Evolutionary conservation across 2,888 invertebrate species (phyloP).

Genomic region (Cabera pusaria): DNA sequence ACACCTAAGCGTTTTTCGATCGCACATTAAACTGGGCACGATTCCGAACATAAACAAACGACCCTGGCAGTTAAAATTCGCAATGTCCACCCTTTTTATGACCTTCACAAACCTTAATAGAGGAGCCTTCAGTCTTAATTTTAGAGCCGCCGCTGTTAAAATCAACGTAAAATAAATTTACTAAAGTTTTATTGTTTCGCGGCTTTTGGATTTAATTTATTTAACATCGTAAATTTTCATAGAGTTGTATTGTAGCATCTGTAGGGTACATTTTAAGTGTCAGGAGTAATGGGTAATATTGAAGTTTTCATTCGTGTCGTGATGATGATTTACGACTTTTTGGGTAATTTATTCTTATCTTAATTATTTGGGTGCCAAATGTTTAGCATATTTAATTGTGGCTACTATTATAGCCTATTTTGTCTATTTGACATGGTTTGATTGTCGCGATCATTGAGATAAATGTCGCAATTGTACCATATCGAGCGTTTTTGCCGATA

Average conservation of each 20-base stretch:
- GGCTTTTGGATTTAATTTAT: slow-evolving; percentile 20
- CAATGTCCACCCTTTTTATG: slow-evolving; percentile 42
- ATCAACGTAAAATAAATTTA: slow-evolving; percentile 22
- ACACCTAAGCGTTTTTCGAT: slow-evolving; percentile 56
- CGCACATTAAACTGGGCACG: slow-evolving; percentile 42
- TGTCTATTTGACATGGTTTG: no score
- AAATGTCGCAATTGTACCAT: no score
- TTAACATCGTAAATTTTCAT: slow-evolving; percentile 13
- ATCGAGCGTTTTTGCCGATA: no score
- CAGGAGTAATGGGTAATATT: no score
- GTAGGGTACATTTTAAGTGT: slow-evolving; percentile 15
- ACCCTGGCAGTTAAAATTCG: slow-evolving; percentile 36
- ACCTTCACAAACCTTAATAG: slow-evolving; percentile 31
- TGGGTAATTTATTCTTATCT: no score
- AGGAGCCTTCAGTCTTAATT: slow-evolving; percentile 27
- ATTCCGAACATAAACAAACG: slow-evolving; percentile 48
- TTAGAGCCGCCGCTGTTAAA: slow-evolving; percentile 20
- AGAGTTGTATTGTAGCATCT: slow-evolving; percentile 1
- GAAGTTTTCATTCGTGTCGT: no score
- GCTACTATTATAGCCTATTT: no score
- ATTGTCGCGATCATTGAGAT: no score
- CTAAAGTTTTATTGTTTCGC: slow-evolving; percentile 21
- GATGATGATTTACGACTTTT: no score
- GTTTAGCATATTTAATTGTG: no score
- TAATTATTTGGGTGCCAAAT: no score